Evolutionary conservation across 2,113 vertebrate species (phyloP), one percentile per base, ranked within the genome.

Genomic region (Corydoras maculifer): DNA sequence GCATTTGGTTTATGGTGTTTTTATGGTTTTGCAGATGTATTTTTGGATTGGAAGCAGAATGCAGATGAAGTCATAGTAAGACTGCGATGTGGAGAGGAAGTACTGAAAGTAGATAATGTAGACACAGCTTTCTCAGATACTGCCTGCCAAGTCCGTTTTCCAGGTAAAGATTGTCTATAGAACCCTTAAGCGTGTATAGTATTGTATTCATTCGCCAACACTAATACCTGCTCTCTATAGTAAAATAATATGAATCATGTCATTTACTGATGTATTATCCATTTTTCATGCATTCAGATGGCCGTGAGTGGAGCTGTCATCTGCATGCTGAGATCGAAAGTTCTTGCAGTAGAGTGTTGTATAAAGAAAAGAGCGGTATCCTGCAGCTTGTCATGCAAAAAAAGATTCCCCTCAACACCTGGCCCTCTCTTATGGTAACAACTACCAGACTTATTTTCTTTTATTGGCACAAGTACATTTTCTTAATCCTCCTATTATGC

Each of bases 21-120:
- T 4, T 65, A 11, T 68, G 65, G 57, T 14, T 66, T 77, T 75
- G 13, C 81, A 98, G 96, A 98, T 61, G 80, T 96, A 80, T 91
- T 95, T 82, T 81, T 94, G 32, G 94, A 98, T 80, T 99, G 97
- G 97, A 97, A 91, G 81, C 97, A 99, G 88, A 98, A 91, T 9
- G 90, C 92, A 0, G 91, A 90, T 1, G 94, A 98, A 74, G 92
- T 99, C 73, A 94, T 93, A 0, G 92, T 99, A 51, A 92, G 92
- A 73, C 87, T 98, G 76, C 91, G 90, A 51, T 86, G 91, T 77
- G 95, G 94, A 73, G 85, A 87, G 0, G 88, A 86, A 6, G 82
- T 88, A 11, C 76, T 91, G 65, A 91, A 88, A 62, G 77, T 84
- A 9, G 94, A 97, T 64, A 93, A 98, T 13, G 84, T 98, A 35